Base-by-base conservation (phyloP, 2,888 invertebrate species). In the Furcula furcula region DNA sequence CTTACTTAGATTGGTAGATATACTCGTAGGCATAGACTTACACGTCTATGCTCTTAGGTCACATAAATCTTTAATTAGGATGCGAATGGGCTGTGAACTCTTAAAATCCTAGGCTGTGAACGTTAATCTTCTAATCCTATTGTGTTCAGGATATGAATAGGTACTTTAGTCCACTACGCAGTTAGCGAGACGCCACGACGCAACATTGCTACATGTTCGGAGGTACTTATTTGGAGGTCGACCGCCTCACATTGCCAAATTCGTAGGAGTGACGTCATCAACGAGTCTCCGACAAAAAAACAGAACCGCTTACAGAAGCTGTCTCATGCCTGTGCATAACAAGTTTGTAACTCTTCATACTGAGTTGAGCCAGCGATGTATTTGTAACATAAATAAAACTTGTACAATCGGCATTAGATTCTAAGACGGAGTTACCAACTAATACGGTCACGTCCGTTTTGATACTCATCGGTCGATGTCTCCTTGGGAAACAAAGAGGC, bases 161-260 rank as follows among this genome's bases (percentile, higher is more conserved):
- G n/a, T n/a, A n/a, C n/a, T n/a, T n/a, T n/a, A n/a, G 4, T 46
- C 31, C 44, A 33, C 43, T 56, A 53, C 57, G 57, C 55, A 57
- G 47, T 57, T 42, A 36, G 28, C 22, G 27, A 46, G 49, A 37
- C 40, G 39, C 37, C 36, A 44, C 50, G 43, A 44, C 46, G 35
- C 44, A 34, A 40, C 29, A 55, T 49, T 46, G 52, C 55, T 55
- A 44, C 45, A 40, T 41, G 50, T 58, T n/a, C n/a, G n/a, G n/a
- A n/a, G n/a, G n/a, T n/a, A n/a, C n/a, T n/a, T n/a, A n/a, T n/a
- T n/a, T 68, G 60, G 84, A 85, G 85, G 86, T 84, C 85, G 76
- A 69, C 56, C 60, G 72, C 73, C 81, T 67, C 59, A 50, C 80
- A 76, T 79, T 78, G 83, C 85, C 85, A 76, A 86, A 85, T 80